Evolutionary conservation across 2,797 vertebrate genomes (phyloP), one percentile per base, ranked within the genome.

Genomic region (Discoglossus pictus): DNA sequence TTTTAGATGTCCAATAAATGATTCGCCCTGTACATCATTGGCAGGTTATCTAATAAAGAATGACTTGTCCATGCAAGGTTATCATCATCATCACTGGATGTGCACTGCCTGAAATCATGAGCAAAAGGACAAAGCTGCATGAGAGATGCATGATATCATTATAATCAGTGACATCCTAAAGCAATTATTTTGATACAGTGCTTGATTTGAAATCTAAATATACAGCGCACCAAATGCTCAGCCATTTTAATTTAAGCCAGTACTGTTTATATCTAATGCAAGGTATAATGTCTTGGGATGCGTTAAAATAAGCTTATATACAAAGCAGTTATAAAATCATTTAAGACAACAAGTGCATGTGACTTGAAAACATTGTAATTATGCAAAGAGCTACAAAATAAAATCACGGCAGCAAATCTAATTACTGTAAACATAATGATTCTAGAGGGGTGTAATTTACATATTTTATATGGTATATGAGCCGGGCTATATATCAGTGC

Each of bases 141-240:
- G 9, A 38, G 44, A 58, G 23, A 58, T 56, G 2, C 23, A 50
- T 66, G 16, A 27, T 43, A 35, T 42, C 12, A 55, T 58, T 58
- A 66, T 58, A 11, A 20, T 18, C 46, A 38, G 42, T 58, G 43
- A 58, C 53, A 48, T 56, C 8, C 48, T 15, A 31, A 50, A 66
- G 52, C 23, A 58, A 42, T 67, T 59, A 34, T 20, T n/a, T 15
- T 39, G 23, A 18, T 24, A 58, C 11, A 17, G 20, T 35, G 31
- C 40, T 35, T 59, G 21, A 24, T 39, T 8, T 21, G 36, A 17
- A 51, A n/a, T 9, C 16, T 13, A 16, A 20, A 31, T 20, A 25
- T 27, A 36, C 35, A 52, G 21, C 36, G n/a, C n/a, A 31, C 27
- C 4, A 31, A 31, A 4, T 31, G 27, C 27, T 31, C 27, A 35